These are phyloP conservation scores for Euclidia mi DNA, from an alignment of 2,888 invertebrate genomes.

Conservation along the genomic window DNA sequence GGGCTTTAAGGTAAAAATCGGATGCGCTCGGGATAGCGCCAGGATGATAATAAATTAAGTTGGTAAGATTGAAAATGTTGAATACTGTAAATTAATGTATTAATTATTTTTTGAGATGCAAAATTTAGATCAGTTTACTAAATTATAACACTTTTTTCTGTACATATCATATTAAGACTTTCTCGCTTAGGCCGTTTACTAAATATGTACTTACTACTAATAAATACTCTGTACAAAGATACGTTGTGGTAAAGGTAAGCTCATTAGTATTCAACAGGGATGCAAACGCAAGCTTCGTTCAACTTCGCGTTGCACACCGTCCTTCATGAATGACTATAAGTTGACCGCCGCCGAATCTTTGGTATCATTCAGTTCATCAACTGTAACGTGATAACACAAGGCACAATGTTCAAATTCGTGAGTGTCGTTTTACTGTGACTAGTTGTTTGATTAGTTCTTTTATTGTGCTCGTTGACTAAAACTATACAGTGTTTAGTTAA, in stretches of 20 bases:
- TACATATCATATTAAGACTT: no score
- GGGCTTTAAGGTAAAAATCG: no score
- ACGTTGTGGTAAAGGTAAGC: conserved; percentile 11
- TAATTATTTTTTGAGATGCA: no score
- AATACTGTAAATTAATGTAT: no score
- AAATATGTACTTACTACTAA: no score
- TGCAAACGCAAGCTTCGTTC: conserved; percentile 8
- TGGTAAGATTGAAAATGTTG: no score
- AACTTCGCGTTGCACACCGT: conserved; percentile 52
- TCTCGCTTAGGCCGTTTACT: no score
- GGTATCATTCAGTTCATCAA: conserved; percentile 65
- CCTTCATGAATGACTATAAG: conserved; percentile 73
- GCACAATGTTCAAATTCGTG: conserved; percentile 73
- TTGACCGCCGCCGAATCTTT: conserved; percentile 30
- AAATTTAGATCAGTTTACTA: no score
- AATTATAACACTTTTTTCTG: no score
- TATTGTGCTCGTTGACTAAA: not conserved
- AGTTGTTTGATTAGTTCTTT: not conserved
- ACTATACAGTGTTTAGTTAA: not conserved
- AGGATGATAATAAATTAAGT: no score
- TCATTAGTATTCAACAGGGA: conserved; percentile 36
- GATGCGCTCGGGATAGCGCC: no score
- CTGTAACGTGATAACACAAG: conserved; percentile 51
- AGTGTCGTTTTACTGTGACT: conserved; percentile 34
- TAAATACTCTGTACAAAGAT: no score